Conservation (phyloP, 2,797 vertebrate species). For the Delichon dasypus region DNA sequence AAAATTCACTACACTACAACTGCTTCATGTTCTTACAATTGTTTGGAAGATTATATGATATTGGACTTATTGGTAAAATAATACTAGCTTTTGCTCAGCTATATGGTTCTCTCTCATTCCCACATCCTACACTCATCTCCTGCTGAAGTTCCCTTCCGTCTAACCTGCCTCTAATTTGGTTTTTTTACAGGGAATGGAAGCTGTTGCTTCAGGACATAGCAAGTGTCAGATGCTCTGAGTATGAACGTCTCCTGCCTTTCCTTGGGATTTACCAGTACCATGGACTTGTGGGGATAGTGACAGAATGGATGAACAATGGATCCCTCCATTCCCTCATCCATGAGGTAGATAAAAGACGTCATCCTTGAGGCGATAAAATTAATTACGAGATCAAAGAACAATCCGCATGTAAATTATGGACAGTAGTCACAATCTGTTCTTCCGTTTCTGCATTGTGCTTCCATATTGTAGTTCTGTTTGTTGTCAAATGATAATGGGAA, state of each 20-base stretch:
- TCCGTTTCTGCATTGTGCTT: neutral
- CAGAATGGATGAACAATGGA: slow-evolving; percentile 75
- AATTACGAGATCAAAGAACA: neutral
- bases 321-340: slow-evolving; percentile 70
- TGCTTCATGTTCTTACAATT: neutral
- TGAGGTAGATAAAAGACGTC: slow-evolving; percentile 54
- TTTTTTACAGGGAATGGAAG: slow-evolving; percentile 40
- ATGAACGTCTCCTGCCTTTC: slow-evolving; percentile 54
- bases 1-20: neutral
- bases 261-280: slow-evolving; percentile 65
- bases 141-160: neutral
- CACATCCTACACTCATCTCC: neutral
- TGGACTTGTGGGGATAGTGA: slow-evolving; percentile 60
- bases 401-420: neutral
- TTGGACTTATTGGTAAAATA: neutral
- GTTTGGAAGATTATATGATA: neutral
- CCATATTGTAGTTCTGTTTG: neutral
- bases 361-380: neutral
- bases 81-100: neutral
- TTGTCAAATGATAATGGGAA: neutral
- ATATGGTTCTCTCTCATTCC: neutral
- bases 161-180: neutral
- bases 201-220: slow-evolving; percentile 49
- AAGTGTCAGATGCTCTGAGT: neutral
- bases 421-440: neutral